phyloP scores from a whole-genome alignment of 1,140 invertebrate genomes.

The Drosophila kepulauana region DNA sequence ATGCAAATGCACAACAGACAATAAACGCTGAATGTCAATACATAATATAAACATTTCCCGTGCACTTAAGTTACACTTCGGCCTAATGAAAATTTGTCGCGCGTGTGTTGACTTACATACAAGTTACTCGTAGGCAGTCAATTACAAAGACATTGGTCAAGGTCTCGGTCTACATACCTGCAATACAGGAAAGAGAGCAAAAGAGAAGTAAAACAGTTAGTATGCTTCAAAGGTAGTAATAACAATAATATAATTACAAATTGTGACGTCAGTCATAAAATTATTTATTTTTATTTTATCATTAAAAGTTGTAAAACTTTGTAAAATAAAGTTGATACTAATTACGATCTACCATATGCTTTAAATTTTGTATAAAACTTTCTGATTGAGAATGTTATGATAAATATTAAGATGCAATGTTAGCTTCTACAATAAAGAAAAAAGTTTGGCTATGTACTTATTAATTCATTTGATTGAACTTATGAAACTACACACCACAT shows the following conservation, averaged over 20 bases:
- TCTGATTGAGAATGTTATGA: too few relatives aligned
- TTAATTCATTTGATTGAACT: too few relatives aligned
- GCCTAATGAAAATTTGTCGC: slow-evolving; percentile 56
- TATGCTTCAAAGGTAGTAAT: neutral
- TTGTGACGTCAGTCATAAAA: too few relatives aligned
- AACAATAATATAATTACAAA: slow-evolving; percentile 5
- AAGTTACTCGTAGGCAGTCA: slow-evolving; percentile 53
- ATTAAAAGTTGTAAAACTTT: too few relatives aligned
- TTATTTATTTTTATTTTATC: too few relatives aligned
- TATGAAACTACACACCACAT: too few relatives aligned
- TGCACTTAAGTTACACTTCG: slow-evolving; percentile 22
- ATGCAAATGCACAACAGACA: slow-evolving; percentile 37
- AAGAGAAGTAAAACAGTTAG: neutral
- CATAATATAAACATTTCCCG: slow-evolving; percentile 29
- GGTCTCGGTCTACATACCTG: slow-evolving; percentile 52
- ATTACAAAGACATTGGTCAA: slow-evolving; percentile 49
- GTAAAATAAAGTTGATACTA: too few relatives aligned
- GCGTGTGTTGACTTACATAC: slow-evolving; percentile 69
- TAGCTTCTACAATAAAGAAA: too few relatives aligned
- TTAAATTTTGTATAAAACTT: too few relatives aligned
- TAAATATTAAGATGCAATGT: too few relatives aligned
- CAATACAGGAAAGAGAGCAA: slow-evolving; percentile 19
- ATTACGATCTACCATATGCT: too few relatives aligned
- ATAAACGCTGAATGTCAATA: slow-evolving; percentile 8
- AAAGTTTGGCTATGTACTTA: too few relatives aligned